Evolutionary conservation across 30 jellyfish, hydroid and myxozoan genomes (phyloP), one percentile per base, ranked within the genome.

Genomic region (Chrysaora quinquecirrha): DNA sequence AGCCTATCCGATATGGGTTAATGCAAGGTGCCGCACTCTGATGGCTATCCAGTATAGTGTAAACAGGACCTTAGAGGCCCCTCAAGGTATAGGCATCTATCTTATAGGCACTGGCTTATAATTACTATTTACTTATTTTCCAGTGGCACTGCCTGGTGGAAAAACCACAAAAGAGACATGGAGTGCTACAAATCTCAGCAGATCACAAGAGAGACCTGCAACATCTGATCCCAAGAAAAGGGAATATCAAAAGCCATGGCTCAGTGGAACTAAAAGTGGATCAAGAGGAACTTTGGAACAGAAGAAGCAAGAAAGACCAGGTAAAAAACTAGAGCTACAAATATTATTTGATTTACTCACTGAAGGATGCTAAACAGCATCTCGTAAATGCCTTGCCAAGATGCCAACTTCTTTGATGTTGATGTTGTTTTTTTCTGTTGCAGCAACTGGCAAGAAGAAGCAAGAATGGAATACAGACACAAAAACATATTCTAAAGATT

Each of bases 81-180:
- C n/a, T n/a, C n/a, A n/a, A n/a, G n/a, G n/a, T n/a, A n/a, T n/a
- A n/a, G n/a, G n/a, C n/a, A n/a, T n/a, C n/a, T n/a, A n/a, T n/a
- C n/a, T n/a, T n/a, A n/a, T n/a, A n/a, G n/a, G n/a, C n/a, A n/a
- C n/a, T n/a, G n/a, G n/a, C n/a, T n/a, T n/a, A n/a, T n/a, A n/a
- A n/a, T n/a, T n/a, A n/a, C n/a, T n/a, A 34, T 1, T 50, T 46
- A 48, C 10, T 23, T 34, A n/a, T 7, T 20, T 35, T 43, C 0
- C 30, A 78, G 89, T 47, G 66, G 89, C 89, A 35, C 34, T 78
- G 64, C 89, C 89, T n/a, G 89, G 89, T 31, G 89, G 89, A 19
- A 70, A 80, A 1, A 78, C 64, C n/a, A 46, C 64, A 28, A 61
- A 46, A 50, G 87, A 63, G 31, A 34, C 74, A 1, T 76, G 87